Evolutionary conservation across 2,888 invertebrate genomes (phyloP), one percentile per base, ranked within the genome.

Genomic region (Hydrotaea cyrtoneurina): DNA sequence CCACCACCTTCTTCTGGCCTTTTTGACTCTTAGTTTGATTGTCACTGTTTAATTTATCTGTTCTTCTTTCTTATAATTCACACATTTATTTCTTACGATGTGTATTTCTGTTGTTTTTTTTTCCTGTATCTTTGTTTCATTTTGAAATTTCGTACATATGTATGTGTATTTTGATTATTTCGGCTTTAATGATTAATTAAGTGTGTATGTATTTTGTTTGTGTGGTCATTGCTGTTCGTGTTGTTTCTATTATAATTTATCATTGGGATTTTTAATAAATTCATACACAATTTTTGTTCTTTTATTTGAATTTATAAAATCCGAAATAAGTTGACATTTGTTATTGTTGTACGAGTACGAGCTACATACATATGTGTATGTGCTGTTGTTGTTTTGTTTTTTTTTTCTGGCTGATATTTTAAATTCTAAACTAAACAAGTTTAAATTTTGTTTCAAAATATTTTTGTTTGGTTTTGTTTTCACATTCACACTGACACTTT

Each of bases 371-470:
- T 19, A 26, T 55, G 53, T 74, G 4, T 39, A 1, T 39, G 11
- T 10, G 39, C 10, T 31, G 31, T 46, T 66, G 10, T 43, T 43
- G 43, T 43, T 43, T 26, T 69, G 53, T 75, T 15, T 13, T 85
- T 62, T 87, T 88, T 87, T 69, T 31, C 77, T 79, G 21, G 64
- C 36, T 59, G 36, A 66, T 80, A 71, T 82, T 73, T 74, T 62
- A 78, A 76, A 73, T 62, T 64, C 69, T 31, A 72, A 79, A 59
- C 53, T 69, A 88, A 90, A 89, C 89, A 88, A 88, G 89, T 89
- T 89, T 87, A 69, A 80, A 83, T 86, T 82, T 82, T 87, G 84
- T 88, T 82, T 86, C 26, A n/a, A 62, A 62, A 62, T 62, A 62
- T 62, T 62, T 15, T 31, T 62, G 15, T 23, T 59, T 31, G 31